A percentile compares a stretch with the other conserved stretches of the same genome.
phyloP scores from a whole-genome alignment of 2,113 vertebrate genomes.

The Prinia subflava region DNA sequence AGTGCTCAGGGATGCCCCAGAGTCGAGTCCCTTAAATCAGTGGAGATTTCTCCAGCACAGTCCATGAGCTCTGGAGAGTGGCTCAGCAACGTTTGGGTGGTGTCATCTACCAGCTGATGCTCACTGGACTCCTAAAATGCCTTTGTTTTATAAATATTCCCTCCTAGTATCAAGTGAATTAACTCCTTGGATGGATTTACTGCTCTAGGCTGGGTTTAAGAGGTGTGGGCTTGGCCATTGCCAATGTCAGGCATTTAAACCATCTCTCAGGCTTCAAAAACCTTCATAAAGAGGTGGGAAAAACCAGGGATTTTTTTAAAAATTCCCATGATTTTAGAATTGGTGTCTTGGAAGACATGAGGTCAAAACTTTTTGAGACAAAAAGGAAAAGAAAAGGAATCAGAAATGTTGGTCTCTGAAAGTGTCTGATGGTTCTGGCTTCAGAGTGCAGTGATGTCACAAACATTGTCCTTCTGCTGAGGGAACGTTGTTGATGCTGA shows the following conservation, averaged over 20 bases:
- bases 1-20: neutral
- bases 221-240: neutral
- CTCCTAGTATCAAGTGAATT: neutral
- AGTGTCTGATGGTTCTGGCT: neutral
- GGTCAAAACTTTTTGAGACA: neutral
- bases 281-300: neutral
- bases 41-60: neutral
- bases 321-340: neutral
- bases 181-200: neutral
- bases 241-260: neutral
- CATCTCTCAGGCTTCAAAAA: neutral
- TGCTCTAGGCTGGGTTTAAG: neutral
- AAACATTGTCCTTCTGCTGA: neutral
- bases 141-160: neutral
- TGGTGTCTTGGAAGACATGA: neutral
- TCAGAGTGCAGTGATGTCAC: accelerated
- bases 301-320: accelerated
- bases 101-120: neutral
- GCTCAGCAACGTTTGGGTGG: accelerated
- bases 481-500: neutral
- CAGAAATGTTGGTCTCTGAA: neutral
- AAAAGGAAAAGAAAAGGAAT: neutral
- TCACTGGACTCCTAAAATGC: accelerated
- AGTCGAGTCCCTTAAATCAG: neutral
- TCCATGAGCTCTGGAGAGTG: neutral